Conservation (phyloP, 2,888 invertebrate genomes). For the Hirtodrosophila cameraria region DNA sequence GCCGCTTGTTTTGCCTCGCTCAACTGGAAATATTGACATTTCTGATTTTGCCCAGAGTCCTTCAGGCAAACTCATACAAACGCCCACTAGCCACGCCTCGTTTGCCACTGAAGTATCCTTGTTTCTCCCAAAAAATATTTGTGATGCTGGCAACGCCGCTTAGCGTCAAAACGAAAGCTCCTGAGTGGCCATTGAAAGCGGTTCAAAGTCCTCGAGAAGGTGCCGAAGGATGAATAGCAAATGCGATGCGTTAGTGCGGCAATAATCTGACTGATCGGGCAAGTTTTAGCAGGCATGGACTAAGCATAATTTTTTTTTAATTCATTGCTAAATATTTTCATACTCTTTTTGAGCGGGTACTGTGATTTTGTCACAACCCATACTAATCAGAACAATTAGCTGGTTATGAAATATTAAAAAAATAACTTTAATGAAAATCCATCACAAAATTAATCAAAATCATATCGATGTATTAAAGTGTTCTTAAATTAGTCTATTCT, state of each 20-base stretch:
- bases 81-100: conserved; percentile 7
- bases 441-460: no score
- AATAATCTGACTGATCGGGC: conserved; percentile 46
- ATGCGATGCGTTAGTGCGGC: conserved; percentile 37
- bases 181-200: conserved; percentile 36
- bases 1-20: conserved; percentile 63
- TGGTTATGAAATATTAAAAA: no score
- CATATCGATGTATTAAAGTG: no score
- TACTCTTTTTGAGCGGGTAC: no score
- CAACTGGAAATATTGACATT: conserved; percentile 75
- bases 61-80: conserved; percentile 31
- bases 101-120: conserved; percentile 29
- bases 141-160: conserved; percentile 42
- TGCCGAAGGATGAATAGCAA: conserved; percentile 41
- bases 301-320: no score
- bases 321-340: no score
- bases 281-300: neutral
- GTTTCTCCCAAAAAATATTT: conserved; percentile 40
- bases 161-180: conserved; percentile 14
- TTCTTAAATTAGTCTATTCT: no score
- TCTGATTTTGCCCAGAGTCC: conserved; percentile 53
- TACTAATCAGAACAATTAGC: no score
- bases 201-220: conserved; percentile 33
- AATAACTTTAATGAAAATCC: no score
- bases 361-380: no score